A percentile compares a stretch with the other conserved stretches of the same genome.
These are phyloP conservation scores for Archegozetes longisetosus DNA, from an alignment of 1,140 invertebrate genomes.

Conservation along the genomic window DNA sequence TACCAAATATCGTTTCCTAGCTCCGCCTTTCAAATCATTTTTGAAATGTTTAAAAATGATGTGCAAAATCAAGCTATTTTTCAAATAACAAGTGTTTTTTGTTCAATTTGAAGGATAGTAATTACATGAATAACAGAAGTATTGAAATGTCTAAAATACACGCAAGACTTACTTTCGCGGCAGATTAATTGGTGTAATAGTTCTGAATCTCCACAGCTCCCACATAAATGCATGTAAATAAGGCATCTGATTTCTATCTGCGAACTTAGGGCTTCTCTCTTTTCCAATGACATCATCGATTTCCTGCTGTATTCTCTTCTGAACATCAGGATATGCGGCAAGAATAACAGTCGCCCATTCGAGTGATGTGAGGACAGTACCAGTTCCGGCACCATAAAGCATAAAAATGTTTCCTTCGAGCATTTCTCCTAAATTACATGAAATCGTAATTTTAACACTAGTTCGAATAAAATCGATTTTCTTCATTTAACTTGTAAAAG, in stretches of 20 bases:
- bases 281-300: constrained; percentile 25
- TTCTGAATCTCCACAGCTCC: constrained; percentile 24
- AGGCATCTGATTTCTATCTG: constrained; percentile 21
- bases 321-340: constrained; percentile 28
- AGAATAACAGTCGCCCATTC: constrained; percentile 27
- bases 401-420: constrained; percentile 20
- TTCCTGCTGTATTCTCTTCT: constrained; percentile 26
- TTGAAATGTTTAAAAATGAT: too few relatives aligned
- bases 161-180: constrained; percentile 4
- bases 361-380: constrained; percentile 27
- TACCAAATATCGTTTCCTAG: too few relatives aligned
- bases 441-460: background rate
- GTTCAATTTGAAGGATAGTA: too few relatives aligned
- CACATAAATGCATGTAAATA: constrained; percentile 24
- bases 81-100: too few relatives aligned
- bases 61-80: too few relatives aligned
- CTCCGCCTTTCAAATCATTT: too few relatives aligned
- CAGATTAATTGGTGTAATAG: constrained; percentile 22
- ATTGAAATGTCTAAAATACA: constrained; percentile 12
- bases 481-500: constrained; percentile 16
- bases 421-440: constrained; percentile 14
- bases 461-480: background rate
- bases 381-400: constrained; percentile 26
- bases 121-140: too few relatives aligned
- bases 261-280: constrained; percentile 20